A percentile compares a stretch with the other conserved stretches of the same genome.
Evolutionary conservation across 2,113 vertebrate species (phyloP).

Genomic region (Clinocottus analis): DNA sequence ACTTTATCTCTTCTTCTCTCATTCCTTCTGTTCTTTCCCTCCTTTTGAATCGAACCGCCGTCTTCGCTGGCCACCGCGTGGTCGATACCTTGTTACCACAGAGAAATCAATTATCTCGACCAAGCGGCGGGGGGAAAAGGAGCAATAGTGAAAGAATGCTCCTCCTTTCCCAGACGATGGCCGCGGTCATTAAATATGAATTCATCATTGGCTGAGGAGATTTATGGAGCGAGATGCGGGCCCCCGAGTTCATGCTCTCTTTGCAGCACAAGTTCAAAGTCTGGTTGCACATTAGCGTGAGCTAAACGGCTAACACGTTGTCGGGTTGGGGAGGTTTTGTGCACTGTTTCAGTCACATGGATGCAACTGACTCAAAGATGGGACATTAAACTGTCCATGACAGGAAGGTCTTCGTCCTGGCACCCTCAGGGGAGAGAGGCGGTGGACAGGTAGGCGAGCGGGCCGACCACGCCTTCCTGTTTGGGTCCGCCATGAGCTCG

Average conservation of each 20-base stretch:
- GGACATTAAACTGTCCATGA: background rate
- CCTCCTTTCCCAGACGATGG: slow-evolving; percentile 78
- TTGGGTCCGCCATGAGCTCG: slow-evolving; percentile 71
- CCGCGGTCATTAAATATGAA: slow-evolving; percentile 78
- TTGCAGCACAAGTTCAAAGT: slow-evolving; percentile 48
- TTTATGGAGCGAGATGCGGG: slow-evolving; percentile 68
- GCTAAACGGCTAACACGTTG: slow-evolving; percentile 42
- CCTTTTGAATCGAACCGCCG: slow-evolving; percentile 78
- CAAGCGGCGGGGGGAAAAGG: slow-evolving; percentile 85
- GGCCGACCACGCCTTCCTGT: slow-evolving; percentile 52
- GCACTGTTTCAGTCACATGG: slow-evolving; percentile 11
- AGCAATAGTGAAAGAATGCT: slow-evolving; percentile 82
- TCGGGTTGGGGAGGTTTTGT: too few species aligned
- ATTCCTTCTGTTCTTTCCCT: slow-evolving; percentile 22
- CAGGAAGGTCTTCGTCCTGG: background rate
- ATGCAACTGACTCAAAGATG: background rate
- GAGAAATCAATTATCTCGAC: slow-evolving; percentile 91
- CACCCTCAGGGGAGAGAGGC: slow-evolving; percentile 54
- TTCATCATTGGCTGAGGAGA: slow-evolving; percentile 72
- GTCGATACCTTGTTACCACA: slow-evolving; percentile 92
- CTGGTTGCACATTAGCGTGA: slow-evolving; percentile 48
- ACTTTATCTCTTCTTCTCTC: slow-evolving; percentile 60
- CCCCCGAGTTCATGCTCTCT: slow-evolving; percentile 56
- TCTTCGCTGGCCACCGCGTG: slow-evolving; percentile 80
- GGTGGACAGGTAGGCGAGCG: slow-evolving; percentile 49